Evolutionary conservation across 2,888 invertebrate genomes (phyloP).

Genomic region (Agrotis segetum): DNA sequence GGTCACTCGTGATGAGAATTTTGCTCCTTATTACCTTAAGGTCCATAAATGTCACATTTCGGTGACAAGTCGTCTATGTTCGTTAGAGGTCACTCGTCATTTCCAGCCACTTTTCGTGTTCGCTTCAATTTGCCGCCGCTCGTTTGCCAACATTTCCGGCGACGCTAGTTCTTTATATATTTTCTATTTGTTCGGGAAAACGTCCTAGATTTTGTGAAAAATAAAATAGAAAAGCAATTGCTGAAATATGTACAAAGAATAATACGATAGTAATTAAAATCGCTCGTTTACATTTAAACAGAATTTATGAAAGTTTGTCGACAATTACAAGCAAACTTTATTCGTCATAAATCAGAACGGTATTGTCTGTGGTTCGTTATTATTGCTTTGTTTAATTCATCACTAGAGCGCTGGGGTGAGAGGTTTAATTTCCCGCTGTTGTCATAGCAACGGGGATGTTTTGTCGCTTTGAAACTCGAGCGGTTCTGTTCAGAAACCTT

Average conservation of each 20-base stretch:
- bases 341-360: conserved; percentile 52
- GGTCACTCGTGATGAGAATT: conserved; percentile 28
- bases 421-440: conserved; percentile 33
- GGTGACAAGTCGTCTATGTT: conserved; percentile 10
- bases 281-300: conserved; percentile 44
- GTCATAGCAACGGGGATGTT: conserved; percentile 41
- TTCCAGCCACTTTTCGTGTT: conserved; percentile 45
- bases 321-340: conserved; percentile 48
- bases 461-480: conserved; percentile 45
- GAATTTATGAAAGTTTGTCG: conserved; percentile 37
- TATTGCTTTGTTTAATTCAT: conserved; percentile 56
- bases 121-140: conserved; percentile 35
- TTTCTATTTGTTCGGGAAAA: conserved; percentile 19
- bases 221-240: conserved; percentile 6
- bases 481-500: conserved; percentile 10
- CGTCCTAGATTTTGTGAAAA: neutral
- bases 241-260: conserved; percentile 4
- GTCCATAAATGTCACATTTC: conserved; percentile 18
- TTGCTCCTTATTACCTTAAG: conserved; percentile 12
- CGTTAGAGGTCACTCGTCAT: conserved; percentile 37
- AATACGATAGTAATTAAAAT: conserved; percentile 33
- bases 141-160: conserved; percentile 52
- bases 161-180: conserved; percentile 27
- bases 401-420: conserved; percentile 18
- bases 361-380: conserved; percentile 55